phyloP scores from a whole-genome alignment of 2,888 invertebrate species.

The Hydriomena furcata region DNA sequence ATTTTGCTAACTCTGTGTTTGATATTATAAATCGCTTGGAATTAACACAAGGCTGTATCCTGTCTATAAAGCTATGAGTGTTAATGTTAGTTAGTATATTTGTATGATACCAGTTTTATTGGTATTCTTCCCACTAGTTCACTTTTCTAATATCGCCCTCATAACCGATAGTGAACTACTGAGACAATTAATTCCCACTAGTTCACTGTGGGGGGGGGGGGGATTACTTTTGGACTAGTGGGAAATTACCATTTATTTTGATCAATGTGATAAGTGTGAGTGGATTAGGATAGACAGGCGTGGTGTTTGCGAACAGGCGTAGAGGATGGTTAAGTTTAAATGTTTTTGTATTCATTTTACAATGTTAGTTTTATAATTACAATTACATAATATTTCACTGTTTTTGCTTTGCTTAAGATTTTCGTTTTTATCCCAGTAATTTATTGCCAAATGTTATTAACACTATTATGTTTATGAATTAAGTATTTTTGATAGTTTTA shows the following conservation, averaged over 20 bases:
- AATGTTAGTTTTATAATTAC: conserved; percentile 58
- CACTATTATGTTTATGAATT: conserved; percentile 59
- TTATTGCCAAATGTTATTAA: conserved; percentile 83
- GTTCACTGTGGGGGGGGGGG: background rate
- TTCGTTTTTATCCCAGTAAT: conserved; percentile 79
- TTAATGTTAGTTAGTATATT: conserved; percentile 50
- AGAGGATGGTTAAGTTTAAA: conserved; percentile 58
- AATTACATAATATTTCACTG: conserved; percentile 53
- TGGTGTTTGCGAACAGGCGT: conserved; percentile 50
- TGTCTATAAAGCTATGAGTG: conserved; percentile 46
- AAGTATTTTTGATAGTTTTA: conserved; percentile 59
- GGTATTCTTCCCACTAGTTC: conserved; percentile 11
- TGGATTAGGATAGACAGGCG: conserved; percentile 25
- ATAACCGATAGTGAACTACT: too few species aligned
- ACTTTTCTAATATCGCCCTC: background rate
- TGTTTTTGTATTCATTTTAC: conserved; percentile 66
- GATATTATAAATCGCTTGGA: conserved; percentile 75
- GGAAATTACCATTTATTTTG: conserved; percentile 24
- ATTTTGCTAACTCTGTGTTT: conserved; percentile 69
- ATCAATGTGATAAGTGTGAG: conserved; percentile 37
- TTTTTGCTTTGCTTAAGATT: conserved; percentile 70
- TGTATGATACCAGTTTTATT: conserved; percentile 52
- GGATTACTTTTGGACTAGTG: conserved; percentile 8
- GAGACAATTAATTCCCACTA: background rate
- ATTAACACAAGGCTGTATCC: conserved; percentile 70